These are phyloP conservation scores for Parasteatoda tepidariorum DNA, from an alignment of 1,140 invertebrate genomes.

Conservation along the genomic window DNA sequence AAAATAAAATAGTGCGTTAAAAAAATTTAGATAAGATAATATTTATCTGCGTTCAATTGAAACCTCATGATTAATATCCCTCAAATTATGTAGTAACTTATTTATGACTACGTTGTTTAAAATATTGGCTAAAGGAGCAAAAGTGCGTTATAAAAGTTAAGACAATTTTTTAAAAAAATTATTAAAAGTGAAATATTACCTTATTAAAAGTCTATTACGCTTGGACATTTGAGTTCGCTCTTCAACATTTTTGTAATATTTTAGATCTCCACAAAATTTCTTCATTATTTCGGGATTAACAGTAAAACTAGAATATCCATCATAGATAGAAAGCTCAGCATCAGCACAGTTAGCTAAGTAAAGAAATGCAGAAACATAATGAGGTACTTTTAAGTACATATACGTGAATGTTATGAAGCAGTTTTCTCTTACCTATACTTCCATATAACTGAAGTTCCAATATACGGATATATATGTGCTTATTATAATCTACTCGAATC, in stretches of 20 bases:
- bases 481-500: constrained; percentile 66
- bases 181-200: constrained; percentile 54
- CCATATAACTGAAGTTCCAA: constrained; percentile 68
- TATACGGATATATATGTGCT: constrained; percentile 69
- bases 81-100: no score
- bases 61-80: no score
- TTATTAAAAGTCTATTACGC: constrained; percentile 66
- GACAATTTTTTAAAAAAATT: no score
- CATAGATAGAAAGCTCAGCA: constrained; percentile 65
- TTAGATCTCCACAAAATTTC: constrained; percentile 66
- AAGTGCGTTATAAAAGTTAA: no score
- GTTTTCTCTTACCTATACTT: constrained; percentile 66
- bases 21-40: no score
- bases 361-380: constrained; percentile 11
- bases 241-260: constrained; percentile 66
- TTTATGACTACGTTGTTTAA: no score
- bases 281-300: constrained; percentile 62
- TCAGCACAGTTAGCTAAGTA: constrained; percentile 64
- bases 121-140: no score
- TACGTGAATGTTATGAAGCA: no score
- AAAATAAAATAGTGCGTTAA: no score
- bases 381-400: no score
- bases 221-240: constrained; percentile 65
- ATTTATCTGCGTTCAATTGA: no score
- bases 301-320: constrained; percentile 66